Conservation (phyloP, 1,140 invertebrate species). For the Neelides sp. region DNA sequence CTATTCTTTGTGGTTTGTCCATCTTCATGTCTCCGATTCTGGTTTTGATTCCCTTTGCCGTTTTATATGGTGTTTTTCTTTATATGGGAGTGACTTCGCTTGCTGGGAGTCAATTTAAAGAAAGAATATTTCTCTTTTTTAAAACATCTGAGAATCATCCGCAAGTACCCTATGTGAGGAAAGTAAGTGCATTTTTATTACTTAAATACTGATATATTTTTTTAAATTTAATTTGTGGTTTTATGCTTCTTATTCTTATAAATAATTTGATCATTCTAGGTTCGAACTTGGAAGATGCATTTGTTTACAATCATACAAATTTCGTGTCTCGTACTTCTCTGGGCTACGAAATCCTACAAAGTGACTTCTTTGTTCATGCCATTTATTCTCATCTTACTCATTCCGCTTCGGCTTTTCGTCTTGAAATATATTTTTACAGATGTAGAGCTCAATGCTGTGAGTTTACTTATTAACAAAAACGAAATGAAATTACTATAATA, state of each 20-base stretch:
- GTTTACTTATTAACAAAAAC: too few relatives aligned
- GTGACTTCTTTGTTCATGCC: slow-evolving; percentile 73
- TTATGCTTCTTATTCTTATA: too few relatives aligned
- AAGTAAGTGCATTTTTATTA: neutral
- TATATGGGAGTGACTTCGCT: slow-evolving; percentile 91
- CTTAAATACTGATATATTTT: neutral
- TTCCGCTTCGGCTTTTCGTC: slow-evolving; percentile 59
- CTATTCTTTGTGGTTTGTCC: slow-evolving; percentile 60
- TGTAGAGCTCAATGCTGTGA: slow-evolving; percentile 65
- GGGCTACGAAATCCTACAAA: slow-evolving; percentile 70
- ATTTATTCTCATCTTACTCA: slow-evolving; percentile 79
- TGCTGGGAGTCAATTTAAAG: slow-evolving; percentile 82
- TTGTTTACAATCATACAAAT: slow-evolving; percentile 73
- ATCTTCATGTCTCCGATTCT: slow-evolving; percentile 69
- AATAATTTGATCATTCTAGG: too few relatives aligned
- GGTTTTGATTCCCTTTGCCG: slow-evolving; percentile 76
- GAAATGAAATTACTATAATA: too few relatives aligned
- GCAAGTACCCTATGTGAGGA: slow-evolving; percentile 40
- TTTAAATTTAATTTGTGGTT: too few relatives aligned
- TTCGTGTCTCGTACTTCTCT: slow-evolving; percentile 58
- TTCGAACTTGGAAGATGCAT: slow-evolving; percentile 81
- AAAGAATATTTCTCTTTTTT: slow-evolving; percentile 67
- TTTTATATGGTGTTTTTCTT: slow-evolving; percentile 87
- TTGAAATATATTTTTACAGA: slow-evolving; percentile 60
- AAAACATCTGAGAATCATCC: slow-evolving; percentile 91